Evolutionary conservation across 1,140 invertebrate genomes (phyloP), one percentile per base, ranked within the genome.

Genomic region (Drosophila repleta): DNA sequence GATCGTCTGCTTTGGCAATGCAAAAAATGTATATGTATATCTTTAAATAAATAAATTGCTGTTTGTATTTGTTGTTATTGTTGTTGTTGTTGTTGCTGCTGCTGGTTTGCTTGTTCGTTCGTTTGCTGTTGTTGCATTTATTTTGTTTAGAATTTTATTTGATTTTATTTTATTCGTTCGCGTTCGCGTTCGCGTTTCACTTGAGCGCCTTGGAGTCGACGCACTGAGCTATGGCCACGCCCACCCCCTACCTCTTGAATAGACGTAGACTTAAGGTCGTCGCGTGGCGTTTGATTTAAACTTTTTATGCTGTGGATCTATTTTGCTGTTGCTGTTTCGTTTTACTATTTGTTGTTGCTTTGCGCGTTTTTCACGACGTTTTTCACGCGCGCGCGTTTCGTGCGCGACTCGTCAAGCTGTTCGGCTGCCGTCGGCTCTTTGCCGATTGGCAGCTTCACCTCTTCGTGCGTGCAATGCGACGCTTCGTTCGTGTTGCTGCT

Each of bases 301-400:
- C 43, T 69, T 56, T 69, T 49, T 45, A 26, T 32, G 26, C 21
- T 21, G 17, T 51, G 48, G 29, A 32, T 32, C 29, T 32, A 32
- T 32, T 29, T 51, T 7, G 20, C 20, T 35, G 8, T 60, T 79
- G 43, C 49, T 52, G 11, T 52, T 60, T 64, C 17, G 15, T 49
- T 67, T 20, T 46, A 4, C 17, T 17, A 46, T 18, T 46, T 46
- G 43, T 46, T 71, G 53, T 41, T 71, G 46, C 21, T 51, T 83
- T 68, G 61, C 62, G 74, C 57, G 70, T 74, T 72, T 73, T 79
- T 65, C 79, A 79, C 75, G 76, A 83, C 65, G 68, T 57, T 88
- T 88, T 87, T 87, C 72, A 87, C 83, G 83, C 84, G 83, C 76
- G 68, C 79, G 75, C 75, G 68, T 73, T 87, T 65, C 74, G 70